phyloP scores from a whole-genome alignment of 2,113 vertebrate species.

The Callipepla californica region DNA sequence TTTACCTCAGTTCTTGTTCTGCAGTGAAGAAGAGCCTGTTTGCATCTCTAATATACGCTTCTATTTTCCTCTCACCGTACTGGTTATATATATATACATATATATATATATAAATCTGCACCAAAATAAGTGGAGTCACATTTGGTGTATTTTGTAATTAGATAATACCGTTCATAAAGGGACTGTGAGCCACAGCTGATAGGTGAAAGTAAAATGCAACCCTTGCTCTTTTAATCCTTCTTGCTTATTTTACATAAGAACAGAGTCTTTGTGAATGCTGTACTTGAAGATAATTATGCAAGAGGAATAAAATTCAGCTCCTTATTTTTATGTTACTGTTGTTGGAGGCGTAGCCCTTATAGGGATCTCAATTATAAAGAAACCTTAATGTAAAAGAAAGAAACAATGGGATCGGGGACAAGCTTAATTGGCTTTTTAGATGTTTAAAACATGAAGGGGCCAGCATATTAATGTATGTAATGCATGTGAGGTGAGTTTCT shows the following conservation, averaged over 20 bases:
- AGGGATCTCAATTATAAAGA: conserved; percentile 3
- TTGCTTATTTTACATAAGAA: conserved; percentile 52
- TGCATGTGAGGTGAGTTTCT: not conserved
- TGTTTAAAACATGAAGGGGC: conserved; percentile 47
- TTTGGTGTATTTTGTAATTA: not conserved
- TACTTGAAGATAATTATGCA: conserved; percentile 40
- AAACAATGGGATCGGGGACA: not conserved
- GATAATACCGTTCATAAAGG: not conserved
- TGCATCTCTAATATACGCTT: not conserved
- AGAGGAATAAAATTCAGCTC: conserved; percentile 44
- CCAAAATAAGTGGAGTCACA: not conserved
- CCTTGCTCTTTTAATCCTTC: conserved; percentile 29
- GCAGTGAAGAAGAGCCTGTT: not conserved
- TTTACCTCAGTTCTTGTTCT: not conserved
- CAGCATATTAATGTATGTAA: not conserved
- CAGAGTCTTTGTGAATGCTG: not conserved
- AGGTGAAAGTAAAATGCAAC: conserved; percentile 10
- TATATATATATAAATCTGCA: not conserved
- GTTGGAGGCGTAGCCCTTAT: not conserved
- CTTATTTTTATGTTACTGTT: conserved; percentile 26
- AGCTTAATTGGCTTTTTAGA: conserved; percentile 45
- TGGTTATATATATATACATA: too few relatives aligned
- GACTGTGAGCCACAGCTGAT: not conserved
- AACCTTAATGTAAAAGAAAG: not conserved
- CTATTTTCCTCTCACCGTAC: not conserved